These are phyloP conservation scores for Cryptocephalus primarius DNA, from an alignment of 2,888 invertebrate species.

Conservation along the genomic window DNA sequence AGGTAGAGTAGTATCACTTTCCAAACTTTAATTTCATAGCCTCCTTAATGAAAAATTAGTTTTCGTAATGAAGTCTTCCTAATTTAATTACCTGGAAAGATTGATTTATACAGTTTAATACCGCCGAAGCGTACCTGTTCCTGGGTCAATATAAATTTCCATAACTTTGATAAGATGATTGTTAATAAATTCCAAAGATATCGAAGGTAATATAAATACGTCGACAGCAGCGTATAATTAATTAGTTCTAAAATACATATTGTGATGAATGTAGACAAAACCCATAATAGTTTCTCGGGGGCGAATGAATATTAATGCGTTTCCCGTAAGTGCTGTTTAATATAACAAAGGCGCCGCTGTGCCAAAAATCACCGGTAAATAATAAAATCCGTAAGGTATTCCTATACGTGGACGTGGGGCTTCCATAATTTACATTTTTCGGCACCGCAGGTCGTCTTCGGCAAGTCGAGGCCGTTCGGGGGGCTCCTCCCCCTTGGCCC, in stretches of 20 bases:
- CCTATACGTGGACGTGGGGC: conserved; percentile 21
- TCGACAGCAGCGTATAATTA: conserved; percentile 19
- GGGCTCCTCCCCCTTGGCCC: not conserved
- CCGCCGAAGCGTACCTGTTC: no score
- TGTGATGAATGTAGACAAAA: conserved; percentile 24
- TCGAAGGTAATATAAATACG: conserved; percentile 13
- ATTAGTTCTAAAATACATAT: conserved; percentile 21
- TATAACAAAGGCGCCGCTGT: conserved; percentile 23
- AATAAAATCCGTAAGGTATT: conserved; percentile 21
- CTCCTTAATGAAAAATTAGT: no score
- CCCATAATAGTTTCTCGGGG: conserved; percentile 21
- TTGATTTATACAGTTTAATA: no score
- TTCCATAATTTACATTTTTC: conserved; percentile 28
- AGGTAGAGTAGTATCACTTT: no score
- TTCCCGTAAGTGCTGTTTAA: conserved; percentile 23
- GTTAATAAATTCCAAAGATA: not conserved
- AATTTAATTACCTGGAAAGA: no score
- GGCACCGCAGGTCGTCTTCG: conserved; percentile 27
- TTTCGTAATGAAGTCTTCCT: no score
- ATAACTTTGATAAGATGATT: no score
- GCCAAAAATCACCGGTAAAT: conserved; percentile 25
- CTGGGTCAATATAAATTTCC: no score
- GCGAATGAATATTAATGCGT: conserved; percentile 25
- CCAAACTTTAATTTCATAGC: no score
- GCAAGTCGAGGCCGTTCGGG: conserved; percentile 15